Evolutionary conservation across 2,797 vertebrate genomes (phyloP).

Genomic region (Myripristis jacobus): DNA sequence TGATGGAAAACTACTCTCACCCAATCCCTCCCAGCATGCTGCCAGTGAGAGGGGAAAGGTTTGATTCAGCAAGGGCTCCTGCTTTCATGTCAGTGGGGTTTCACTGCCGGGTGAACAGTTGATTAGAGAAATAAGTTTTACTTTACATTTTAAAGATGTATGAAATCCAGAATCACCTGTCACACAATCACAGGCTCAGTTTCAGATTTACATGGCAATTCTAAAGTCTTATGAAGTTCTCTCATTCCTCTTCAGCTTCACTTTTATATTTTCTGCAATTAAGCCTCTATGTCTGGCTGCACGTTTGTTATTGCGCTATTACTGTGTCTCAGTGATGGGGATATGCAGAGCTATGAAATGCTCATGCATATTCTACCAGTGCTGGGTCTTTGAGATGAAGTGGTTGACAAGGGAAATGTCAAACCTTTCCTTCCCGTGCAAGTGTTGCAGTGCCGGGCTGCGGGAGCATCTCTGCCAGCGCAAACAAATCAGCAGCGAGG

Average conservation of each 20-base stretch:
- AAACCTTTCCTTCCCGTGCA: conserved; percentile 25
- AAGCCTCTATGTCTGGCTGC: conserved; percentile 1
- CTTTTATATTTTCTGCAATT: background rate
- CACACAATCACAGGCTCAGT: conserved; percentile 17
- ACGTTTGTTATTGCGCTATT: background rate
- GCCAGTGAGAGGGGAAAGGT: background rate
- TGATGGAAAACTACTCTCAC: conserved; percentile 23
- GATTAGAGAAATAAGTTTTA: conserved; percentile 23
- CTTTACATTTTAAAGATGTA: conserved; percentile 16
- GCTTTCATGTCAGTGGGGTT: conserved; percentile 11
- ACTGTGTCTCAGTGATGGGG: background rate
- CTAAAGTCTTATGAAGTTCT: background rate
- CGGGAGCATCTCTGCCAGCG: conserved; percentile 36
- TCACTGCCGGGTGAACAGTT: conserved; percentile 14
- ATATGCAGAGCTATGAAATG: conserved; percentile 19
- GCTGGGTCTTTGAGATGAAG: conserved; percentile 36
- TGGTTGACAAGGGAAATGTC: conserved; percentile 32
- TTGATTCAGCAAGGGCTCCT: background rate
- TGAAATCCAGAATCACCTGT: background rate
- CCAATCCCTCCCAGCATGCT: background rate
- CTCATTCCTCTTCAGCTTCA: background rate
- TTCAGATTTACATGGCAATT: conserved; percentile 24
- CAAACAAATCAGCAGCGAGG: conserved; percentile 36
- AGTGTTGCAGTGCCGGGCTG: conserved; percentile 20
- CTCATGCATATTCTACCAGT: conserved; percentile 55